Evolutionary conservation across 1,140 invertebrate species (phyloP).

Genomic region (Drosophila kepulauana): DNA sequence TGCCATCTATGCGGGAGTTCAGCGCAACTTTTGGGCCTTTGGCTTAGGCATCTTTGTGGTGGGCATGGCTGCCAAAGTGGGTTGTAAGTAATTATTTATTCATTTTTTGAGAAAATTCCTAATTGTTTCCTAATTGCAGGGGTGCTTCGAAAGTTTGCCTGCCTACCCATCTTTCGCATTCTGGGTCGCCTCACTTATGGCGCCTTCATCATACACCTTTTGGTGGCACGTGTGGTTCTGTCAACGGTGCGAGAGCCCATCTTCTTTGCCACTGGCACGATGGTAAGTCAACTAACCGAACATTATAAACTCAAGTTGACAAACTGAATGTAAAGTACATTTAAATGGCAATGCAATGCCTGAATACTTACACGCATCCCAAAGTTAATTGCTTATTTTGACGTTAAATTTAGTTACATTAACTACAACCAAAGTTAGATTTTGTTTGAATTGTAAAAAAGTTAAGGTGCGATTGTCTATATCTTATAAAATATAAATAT

Average conservation of each 20-base stretch:
- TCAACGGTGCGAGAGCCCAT: slow-evolving; percentile 76
- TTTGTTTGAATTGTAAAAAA: too few species aligned
- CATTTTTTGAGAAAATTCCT: not conserved
- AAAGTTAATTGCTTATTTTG: too few species aligned
- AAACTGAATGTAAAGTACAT: too few species aligned
- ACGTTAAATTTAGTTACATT: too few species aligned
- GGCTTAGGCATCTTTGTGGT: slow-evolving; percentile 67
- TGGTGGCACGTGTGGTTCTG: slow-evolving; percentile 67
- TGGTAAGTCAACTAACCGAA: slow-evolving; percentile 51
- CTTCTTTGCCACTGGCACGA: slow-evolving; percentile 73
- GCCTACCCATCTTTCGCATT: slow-evolving; percentile 75
- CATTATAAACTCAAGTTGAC: not conserved
- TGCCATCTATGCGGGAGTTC: slow-evolving; percentile 73
- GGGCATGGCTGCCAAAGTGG: slow-evolving; percentile 74
- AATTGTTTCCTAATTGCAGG: slow-evolving; percentile 46
- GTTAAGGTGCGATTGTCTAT: too few species aligned
- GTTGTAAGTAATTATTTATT: slow-evolving; percentile 59
- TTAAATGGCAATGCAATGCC: too few species aligned
- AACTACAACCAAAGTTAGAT: too few species aligned
- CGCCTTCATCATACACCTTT: slow-evolving; percentile 75
- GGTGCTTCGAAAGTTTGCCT: slow-evolving; percentile 73
- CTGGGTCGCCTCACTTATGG: slow-evolving; percentile 81
- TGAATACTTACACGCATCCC: too few species aligned
- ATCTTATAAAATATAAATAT: too few species aligned
- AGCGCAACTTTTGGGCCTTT: slow-evolving; percentile 75